A percentile compares a stretch with the other conserved stretches of the same genome.
These are phyloP conservation scores for Pampusana beccarii DNA, from an alignment of 2,113 vertebrate species.

Conservation along the genomic window DNA sequence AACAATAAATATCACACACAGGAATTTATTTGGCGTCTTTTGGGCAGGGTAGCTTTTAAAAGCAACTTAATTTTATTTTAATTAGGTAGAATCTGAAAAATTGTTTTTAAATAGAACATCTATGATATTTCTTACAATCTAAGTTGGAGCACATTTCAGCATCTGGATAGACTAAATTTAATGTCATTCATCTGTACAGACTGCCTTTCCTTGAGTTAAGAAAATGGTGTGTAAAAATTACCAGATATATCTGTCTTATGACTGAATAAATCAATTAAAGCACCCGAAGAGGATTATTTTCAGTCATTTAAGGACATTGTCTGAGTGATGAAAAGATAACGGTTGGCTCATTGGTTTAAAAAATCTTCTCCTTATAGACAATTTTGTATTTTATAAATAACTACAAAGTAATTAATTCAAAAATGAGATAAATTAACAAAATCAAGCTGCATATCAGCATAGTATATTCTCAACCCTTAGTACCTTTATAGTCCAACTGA, in stretches of 20 bases:
- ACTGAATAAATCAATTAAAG: neutral
- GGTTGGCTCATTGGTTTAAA: neutral
- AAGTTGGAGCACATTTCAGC: neutral
- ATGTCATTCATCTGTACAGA: neutral
- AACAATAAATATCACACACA: neutral
- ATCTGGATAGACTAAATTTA: conserved; percentile 23
- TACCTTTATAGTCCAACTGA: neutral
- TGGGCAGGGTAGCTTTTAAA: conserved; percentile 5
- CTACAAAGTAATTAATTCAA: neutral
- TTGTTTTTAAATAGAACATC: neutral
- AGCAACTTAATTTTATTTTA: neutral
- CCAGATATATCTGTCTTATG: neutral
- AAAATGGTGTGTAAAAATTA: neutral
- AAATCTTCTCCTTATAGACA: neutral
- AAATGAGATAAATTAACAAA: neutral
- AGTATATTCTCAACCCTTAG: neutral
- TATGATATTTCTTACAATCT: neutral
- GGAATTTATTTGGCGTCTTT: neutral
- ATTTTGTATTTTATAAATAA: neutral
- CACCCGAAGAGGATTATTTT: neutral
- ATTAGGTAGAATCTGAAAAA: neutral
- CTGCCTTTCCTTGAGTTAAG: neutral
- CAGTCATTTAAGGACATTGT: neutral
- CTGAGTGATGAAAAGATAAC: neutral
- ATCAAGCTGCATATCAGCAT: neutral